Evolutionary conservation across 2,797 vertebrate genomes (phyloP).

Genomic region (Triplophysa bombifrons): DNA sequence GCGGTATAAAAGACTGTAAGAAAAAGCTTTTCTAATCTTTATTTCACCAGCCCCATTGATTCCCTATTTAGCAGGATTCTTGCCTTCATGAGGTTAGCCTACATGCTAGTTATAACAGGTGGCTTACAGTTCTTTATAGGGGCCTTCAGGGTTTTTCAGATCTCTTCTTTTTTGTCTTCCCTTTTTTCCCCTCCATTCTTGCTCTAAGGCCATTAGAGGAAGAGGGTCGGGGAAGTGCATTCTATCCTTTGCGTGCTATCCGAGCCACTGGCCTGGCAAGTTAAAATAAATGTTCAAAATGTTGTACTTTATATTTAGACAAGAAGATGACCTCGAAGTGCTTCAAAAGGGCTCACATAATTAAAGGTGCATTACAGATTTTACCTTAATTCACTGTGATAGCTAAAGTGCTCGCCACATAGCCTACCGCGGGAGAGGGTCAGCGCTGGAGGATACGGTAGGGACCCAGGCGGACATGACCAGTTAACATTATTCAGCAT

Average conservation of each 20-base stretch:
- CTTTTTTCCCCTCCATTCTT: conserved; percentile 27
- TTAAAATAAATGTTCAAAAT: conserved; percentile 74
- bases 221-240: conserved; percentile 49
- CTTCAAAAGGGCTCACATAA: conserved; percentile 85
- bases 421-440: conserved; percentile 76
- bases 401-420: conserved; percentile 88
- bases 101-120: conserved; percentile 32
- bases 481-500: conserved; percentile 85
- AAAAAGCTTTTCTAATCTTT: background rate
- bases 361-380: conserved; percentile 91
- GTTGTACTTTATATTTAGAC: conserved; percentile 79
- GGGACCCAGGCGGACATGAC: conserved; percentile 72
- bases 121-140: conserved; percentile 22
- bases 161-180: conserved; percentile 11
- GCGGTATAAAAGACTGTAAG: too few relatives aligned
- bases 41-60: background rate
- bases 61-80: background rate
- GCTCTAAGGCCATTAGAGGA: conserved; percentile 44
- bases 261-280: conserved; percentile 68
- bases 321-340: conserved; percentile 76
- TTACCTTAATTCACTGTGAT: conserved; percentile 92
- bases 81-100: background rate
- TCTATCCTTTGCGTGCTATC: conserved; percentile 64
- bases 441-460: conserved; percentile 73
- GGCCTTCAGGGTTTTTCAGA: conserved; percentile 37